Conservation (phyloP, 1,140 invertebrate species). For the Drosophila nigrodunni region DNA sequence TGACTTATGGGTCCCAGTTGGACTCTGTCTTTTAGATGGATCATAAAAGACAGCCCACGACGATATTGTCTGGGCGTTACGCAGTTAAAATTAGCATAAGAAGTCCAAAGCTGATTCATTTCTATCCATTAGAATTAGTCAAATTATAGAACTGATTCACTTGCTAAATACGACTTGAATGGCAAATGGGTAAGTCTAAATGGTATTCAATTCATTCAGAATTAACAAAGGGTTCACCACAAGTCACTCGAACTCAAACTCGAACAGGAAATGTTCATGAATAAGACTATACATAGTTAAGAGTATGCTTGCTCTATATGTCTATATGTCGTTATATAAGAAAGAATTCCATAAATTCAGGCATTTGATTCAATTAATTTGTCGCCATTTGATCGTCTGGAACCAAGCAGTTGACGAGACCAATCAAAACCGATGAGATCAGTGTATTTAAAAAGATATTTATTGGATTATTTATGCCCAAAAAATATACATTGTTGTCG, state of each 20-base stretch:
- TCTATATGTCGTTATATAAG: not conserved
- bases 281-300: constrained; percentile 11
- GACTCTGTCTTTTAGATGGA: constrained; percentile 5
- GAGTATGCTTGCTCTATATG: not conserved
- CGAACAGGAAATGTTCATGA: constrained; percentile 42
- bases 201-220: constrained; percentile 43
- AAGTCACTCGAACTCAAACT: constrained; percentile 7
- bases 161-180: constrained; percentile 48
- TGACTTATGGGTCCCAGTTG: not conserved
- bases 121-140: constrained; percentile 72
- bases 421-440: constrained; percentile 34
- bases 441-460: constrained; percentile 19
- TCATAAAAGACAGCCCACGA: constrained; percentile 57
- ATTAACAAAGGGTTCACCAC: constrained; percentile 42
- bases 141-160: constrained; percentile 73
- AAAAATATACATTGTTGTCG: not conserved
- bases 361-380: constrained; percentile 43
- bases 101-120: constrained; percentile 67
- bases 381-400: constrained; percentile 1
- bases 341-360: constrained; percentile 19
- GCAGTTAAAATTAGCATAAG: constrained; percentile 73
- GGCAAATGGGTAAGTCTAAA: constrained; percentile 30
- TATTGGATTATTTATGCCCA: constrained; percentile 9
- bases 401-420: not conserved
- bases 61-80: constrained; percentile 39